Evolutionary conservation across 1,140 invertebrate genomes (phyloP), one percentile per base, ranked within the genome.

Genomic region (Drosophila pallidifrons): DNA sequence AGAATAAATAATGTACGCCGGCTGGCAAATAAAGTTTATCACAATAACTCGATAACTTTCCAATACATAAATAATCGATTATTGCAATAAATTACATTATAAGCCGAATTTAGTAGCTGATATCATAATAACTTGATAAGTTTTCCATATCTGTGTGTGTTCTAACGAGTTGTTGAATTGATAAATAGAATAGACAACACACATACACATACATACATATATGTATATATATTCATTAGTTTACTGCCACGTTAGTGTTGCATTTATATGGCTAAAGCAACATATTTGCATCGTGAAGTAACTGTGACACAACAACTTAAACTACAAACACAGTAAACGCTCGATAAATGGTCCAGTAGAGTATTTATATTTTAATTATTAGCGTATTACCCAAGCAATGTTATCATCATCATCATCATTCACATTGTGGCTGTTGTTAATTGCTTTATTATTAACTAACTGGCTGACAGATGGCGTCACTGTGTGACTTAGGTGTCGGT

Each of bases 281-380:
- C 83, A 87, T 87, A 87, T 88, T 87, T 87, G 83, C 80, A 77
- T 87, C 80, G 77, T 87, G 83, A 87, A 82, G 83, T 87, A 87
- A 88, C 67, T 73, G 59, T 46, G 72, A 63, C 65, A 75, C 58
- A 72, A 61, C 16, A 69, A 75, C 43, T 57, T 74, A 61, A 74
- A 74, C 35, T 69, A 45, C 7, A 81, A 49, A 15, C 25, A 78
- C 61, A 81, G 78, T 67, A 3, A 49, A 63, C 58, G 59, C 47
- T 38, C 63, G 72, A 30, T 38, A 55, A 28, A 25, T 8, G 46
- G 41, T 15, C 38, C 45, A 38, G 8, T 16, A 15, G 3, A 51
- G 20, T 25, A 49, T 49, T 28, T 49, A 28, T 49, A 3, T 49
- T 25, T 25, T 25, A 25, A 32, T 25, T 1, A 49, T 49, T 10